A percentile compares a stretch with the other conserved stretches of the same genome.
Conservation (phyloP, 2,797 vertebrate genomes). For the Hephaestus fuliginosus region DNA sequence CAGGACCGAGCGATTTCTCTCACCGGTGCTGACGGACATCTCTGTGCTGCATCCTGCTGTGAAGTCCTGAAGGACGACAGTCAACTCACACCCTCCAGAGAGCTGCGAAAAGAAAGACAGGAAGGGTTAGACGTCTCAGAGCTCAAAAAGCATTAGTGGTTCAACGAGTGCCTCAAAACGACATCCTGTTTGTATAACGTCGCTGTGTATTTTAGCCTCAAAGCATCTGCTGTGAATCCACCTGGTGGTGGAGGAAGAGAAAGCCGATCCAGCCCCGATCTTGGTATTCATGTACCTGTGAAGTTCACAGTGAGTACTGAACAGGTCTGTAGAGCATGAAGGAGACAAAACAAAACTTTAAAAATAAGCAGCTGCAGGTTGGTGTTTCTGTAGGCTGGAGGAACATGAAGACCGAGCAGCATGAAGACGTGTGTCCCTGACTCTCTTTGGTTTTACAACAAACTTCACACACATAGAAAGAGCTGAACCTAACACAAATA, state of each 20-base stretch:
- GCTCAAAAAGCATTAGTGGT: neutral
- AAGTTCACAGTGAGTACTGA: neutral
- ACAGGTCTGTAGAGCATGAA: neutral
- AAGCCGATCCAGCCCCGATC: neutral
- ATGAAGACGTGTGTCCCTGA: neutral
- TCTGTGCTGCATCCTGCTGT: constrained; percentile 86
- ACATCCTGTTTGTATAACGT: neutral
- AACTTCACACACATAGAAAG: neutral
- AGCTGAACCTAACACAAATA: neutral
- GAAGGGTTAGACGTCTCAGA: neutral
- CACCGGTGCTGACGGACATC: constrained; percentile 80
- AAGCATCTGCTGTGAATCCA: neutral
- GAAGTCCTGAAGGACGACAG: constrained; percentile 97
- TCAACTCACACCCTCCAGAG: constrained; percentile 97
- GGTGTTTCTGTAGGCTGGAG: constrained; percentile 9
- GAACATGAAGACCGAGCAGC: constrained; percentile 10
- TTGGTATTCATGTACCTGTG: neutral
- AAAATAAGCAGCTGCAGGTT: neutral
- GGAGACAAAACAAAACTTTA: neutral
- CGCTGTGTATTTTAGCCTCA: neutral
- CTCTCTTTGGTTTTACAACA: constrained; percentile 7
- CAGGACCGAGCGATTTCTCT: neutral
- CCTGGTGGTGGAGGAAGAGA: neutral
- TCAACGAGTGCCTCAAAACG: neutral
- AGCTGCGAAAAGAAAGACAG: constrained; percentile 82